Base-by-base conservation (phyloP, 2,888 invertebrate genomes). In the Julus scandinavius region DNA sequence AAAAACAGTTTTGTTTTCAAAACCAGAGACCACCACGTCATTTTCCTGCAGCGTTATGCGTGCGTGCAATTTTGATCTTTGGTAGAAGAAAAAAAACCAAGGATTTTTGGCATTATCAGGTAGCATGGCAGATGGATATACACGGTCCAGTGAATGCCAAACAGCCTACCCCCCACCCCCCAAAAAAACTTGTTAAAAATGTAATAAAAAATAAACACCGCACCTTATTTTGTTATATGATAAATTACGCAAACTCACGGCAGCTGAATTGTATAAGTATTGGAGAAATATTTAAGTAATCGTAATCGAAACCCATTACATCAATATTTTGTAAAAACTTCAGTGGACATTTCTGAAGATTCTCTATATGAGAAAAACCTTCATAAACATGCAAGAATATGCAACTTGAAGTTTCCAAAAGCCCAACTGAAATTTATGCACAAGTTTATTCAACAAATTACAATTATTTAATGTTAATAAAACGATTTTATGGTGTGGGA, bases 71-170 rank as follows among this genome's bases (percentile, higher is more conserved):
- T 38, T 13, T 80, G 80, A 80, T 38, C 80, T 7, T 80, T 80
- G n/a, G 50, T 2, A 50, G 50, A 50, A 29, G 17, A 63, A 63
- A 80, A 80, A 80, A 80, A 80, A 80, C 13, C 80, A 80, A 80
- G 80, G 38, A 80, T 80, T 80, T 80, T 80, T 9, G 80, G 80
- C 80, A 80, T 80, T 80, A 80, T 80, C 80, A 38, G 80, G 80
- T 80, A 80, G 80, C 38, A 80, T 80, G 80, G 80, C 80, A 80
- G 80, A 80, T 80, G 80, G 80, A 80, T 80, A 80, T 80, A 38
- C 80, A 80, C 80, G 80, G 80, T 38, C 80, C 80, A 80, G 80
- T 80, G 80, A 80, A 80, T 80, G 80, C 80, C 80, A 40, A 29
- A 13, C 38, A 11, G 3, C 29, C 7, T 9, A 54, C 11, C 45